phyloP scores from a whole-genome alignment of 2,888 invertebrate species.

The Tryphoninae sp. region DNA sequence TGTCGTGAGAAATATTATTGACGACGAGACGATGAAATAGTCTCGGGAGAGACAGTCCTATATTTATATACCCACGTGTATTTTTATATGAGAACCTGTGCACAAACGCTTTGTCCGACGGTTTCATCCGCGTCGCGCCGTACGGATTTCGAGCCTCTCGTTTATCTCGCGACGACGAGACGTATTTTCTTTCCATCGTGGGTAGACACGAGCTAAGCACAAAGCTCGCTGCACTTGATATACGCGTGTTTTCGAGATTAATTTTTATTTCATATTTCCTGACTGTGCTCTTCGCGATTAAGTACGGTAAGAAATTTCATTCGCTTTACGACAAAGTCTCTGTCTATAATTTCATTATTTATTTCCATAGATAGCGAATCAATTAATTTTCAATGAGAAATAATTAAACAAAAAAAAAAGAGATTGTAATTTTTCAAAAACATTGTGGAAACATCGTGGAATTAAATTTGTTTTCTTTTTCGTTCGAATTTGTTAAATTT shows the following conservation, averaged over 20 bases:
- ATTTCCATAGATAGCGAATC: background rate
- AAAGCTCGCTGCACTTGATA: slow-evolving; percentile 53
- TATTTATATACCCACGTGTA: no score
- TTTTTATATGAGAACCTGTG: no score
- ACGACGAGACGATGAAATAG: no score
- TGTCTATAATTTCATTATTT: background rate
- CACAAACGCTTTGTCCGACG: no score
- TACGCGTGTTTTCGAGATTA: slow-evolving; percentile 41
- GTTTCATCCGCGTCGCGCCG: background rate
- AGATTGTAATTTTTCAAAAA: background rate
- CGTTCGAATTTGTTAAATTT: slow-evolving; percentile 22
- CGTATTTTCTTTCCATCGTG: slow-evolving; percentile 54
- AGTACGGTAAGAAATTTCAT: slow-evolving; percentile 37
- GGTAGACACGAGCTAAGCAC: slow-evolving; percentile 63
- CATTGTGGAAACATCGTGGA: background rate
- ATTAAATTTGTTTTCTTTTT: background rate
- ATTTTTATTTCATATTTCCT: slow-evolving; percentile 2
- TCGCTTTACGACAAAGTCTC: slow-evolving; percentile 28
- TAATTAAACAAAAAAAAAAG: background rate
- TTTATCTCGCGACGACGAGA: slow-evolving; percentile 46
- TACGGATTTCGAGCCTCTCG: slow-evolving; percentile 23
- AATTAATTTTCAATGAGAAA: background rate
- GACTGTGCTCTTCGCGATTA: slow-evolving; percentile 8
- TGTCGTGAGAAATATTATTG: no score
- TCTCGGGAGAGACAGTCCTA: no score